Evolutionary conservation across 2,888 invertebrate species (phyloP).

Genomic region (Hemithea aestivaria): DNA sequence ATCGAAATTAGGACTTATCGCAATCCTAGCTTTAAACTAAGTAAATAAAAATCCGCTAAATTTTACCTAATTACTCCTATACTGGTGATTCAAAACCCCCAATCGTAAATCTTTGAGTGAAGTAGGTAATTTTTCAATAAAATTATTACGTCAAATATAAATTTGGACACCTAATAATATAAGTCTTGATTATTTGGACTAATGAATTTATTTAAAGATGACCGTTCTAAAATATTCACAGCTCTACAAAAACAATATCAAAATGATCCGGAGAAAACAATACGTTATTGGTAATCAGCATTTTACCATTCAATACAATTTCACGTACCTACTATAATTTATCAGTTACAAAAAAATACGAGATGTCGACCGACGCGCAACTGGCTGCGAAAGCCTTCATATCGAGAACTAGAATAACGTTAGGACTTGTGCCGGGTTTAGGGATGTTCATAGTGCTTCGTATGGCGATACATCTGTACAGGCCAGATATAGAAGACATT

Average conservation of each 20-base stretch:
- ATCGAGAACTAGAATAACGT: conserved; percentile 82
- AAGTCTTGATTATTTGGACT: too few relatives aligned
- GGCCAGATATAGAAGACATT: conserved; percentile 86
- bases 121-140: too few relatives aligned
- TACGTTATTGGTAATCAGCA: conserved; percentile 36
- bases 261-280: conserved; percentile 35
- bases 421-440: conserved; percentile 83
- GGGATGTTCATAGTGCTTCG: conserved; percentile 82
- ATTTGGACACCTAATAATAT: too few relatives aligned
- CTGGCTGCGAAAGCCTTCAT: conserved; percentile 58
- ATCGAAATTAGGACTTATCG: too few relatives aligned
- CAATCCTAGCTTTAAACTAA: too few relatives aligned
- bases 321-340: conserved; percentile 21
- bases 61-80: too few relatives aligned
- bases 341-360: conserved; percentile 17
- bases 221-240: conserved; percentile 9
- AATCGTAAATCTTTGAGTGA: too few relatives aligned
- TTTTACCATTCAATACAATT: conserved; percentile 24
- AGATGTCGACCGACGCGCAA: conserved; percentile 47
- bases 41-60: too few relatives aligned
- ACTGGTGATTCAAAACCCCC: too few relatives aligned
- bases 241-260: conserved; percentile 29
- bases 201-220: not conserved
- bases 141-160: too few relatives aligned
- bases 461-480: conserved; percentile 79